A percentile compares a stretch with the other conserved stretches of the same genome.
Conservation (phyloP, 2,888 invertebrate species). For the Latrodectus elegans region DNA sequence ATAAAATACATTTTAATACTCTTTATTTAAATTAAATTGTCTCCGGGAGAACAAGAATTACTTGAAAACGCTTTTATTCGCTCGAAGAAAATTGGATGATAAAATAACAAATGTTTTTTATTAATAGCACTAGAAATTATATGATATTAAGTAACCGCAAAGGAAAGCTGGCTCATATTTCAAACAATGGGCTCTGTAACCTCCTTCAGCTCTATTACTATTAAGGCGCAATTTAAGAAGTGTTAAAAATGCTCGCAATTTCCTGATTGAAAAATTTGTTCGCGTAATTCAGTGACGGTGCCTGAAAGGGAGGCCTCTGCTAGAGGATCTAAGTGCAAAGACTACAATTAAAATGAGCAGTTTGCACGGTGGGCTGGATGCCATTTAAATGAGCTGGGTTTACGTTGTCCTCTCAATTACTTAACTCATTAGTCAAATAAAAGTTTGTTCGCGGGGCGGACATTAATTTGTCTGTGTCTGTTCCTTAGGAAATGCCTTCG, state of each 20-base stretch:
- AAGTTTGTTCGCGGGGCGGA: constrained; percentile 63
- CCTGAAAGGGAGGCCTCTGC: constrained; percentile 21
- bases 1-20: too few species aligned
- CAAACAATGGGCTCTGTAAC: background rate
- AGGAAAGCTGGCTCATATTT: background rate
- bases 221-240: constrained; percentile 63
- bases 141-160: background rate
- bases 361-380: constrained; percentile 44
- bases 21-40: too few species aligned
- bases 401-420: constrained; percentile 68
- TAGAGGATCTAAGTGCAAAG: constrained; percentile 1
- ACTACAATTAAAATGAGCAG: constrained; percentile 64
- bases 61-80: too few species aligned
- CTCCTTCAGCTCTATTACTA: constrained; percentile 7
- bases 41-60: too few species aligned
- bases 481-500: constrained; percentile 44
- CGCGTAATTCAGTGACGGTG: constrained; percentile 38
- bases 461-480: constrained; percentile 68
- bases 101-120: too few species aligned
- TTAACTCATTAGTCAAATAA: constrained; percentile 68
- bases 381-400: constrained; percentile 66
- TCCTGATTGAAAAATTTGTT: constrained; percentile 62
- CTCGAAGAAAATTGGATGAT: too few species aligned
- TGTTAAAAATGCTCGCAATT: constrained; percentile 65
- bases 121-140: background rate